Evolutionary conservation across 2,888 invertebrate species (phyloP).

Genomic region (Strigamia transsilvanica): DNA sequence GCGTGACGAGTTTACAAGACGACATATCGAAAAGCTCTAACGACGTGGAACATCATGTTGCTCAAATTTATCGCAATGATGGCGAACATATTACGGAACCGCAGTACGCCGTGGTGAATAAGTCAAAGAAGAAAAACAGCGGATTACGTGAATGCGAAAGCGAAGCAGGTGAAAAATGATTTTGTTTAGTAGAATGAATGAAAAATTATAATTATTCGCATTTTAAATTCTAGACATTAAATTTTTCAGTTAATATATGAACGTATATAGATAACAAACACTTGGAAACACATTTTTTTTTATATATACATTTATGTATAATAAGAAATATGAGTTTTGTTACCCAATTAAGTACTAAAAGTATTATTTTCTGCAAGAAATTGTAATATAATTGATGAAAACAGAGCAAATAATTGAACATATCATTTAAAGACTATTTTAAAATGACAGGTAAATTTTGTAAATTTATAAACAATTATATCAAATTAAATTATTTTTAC

Average conservation of each 20-base stretch:
- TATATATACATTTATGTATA: neutral
- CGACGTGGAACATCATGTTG: conserved; percentile 10
- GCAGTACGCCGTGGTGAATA: neutral
- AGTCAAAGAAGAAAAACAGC: neutral
- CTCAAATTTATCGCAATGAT: neutral
- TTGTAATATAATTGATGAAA: neutral
- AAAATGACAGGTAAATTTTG: neutral
- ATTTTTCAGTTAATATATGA: neutral
- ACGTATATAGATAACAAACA: neutral
- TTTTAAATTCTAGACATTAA: too few relatives aligned
- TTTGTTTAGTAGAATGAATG: neutral
- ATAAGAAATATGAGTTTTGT: neutral
- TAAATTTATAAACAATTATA: conserved; percentile 30
- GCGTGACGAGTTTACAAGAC: conserved; percentile 30
- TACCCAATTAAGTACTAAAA: neutral
- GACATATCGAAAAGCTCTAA: conserved; percentile 13
- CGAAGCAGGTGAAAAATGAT: too few relatives aligned
- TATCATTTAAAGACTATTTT: conserved; percentile 39
- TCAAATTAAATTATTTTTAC: conserved; percentile 36
- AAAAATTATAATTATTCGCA: neutral
- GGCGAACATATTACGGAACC: neutral
- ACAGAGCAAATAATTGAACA: conserved; percentile 26
- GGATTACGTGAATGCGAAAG: neutral
- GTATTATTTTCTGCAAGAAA: neutral
- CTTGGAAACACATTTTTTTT: neutral